Evolutionary conservation across 2,888 invertebrate species (phyloP), one percentile per base, ranked within the genome.

Genomic region (Exocentrus adspersus): DNA sequence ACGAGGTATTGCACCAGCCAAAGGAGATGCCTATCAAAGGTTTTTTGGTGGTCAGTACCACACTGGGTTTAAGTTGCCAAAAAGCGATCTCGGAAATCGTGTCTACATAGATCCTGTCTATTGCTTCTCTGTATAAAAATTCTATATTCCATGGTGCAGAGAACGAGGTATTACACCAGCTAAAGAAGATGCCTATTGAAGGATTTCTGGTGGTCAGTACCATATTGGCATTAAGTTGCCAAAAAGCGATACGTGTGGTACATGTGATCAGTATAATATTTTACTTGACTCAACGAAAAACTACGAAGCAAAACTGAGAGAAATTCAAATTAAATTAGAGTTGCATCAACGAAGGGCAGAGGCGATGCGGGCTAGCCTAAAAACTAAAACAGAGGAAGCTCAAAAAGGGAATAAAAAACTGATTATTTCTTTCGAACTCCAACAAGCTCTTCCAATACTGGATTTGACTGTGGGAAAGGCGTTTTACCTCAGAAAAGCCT

Each of bases 401-500:
- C n/a, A n/a, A n/a, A n/a, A n/a, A n/a, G n/a, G n/a, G n/a, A n/a
- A n/a, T n/a, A n/a, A n/a, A n/a, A n/a, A n/a, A n/a, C n/a, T n/a
- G n/a, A n/a, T n/a, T n/a, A 64, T 72, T 14, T 45, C 45, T 56
- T 68, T 72, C 63, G 68, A 72, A 42, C 45, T 71, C 41, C 62
- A 69, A 52, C 71, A 73, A 30, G 68, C 70, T 53, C 21, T 73
- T 32, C 70, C 67, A 12, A 66, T 62, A 17, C 67, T 64, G 42
- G 61, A 59, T 48, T 43, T 71, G 41, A 69, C 67, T 20, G 59
- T 59, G 20, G 69, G 69, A 12, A 54, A 65, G 41, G 64, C 70
- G 7, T 72, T 70, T 67, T 72, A 72, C 60, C 46, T 67, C 30
- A 21, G 67, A 42, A 72, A 71, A 60, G 62, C 66, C 32, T 71